phyloP scores from a whole-genome alignment of 30 jellyfish, hydroid and myxozoan genomes.

The Turritopsis rubra region DNA sequence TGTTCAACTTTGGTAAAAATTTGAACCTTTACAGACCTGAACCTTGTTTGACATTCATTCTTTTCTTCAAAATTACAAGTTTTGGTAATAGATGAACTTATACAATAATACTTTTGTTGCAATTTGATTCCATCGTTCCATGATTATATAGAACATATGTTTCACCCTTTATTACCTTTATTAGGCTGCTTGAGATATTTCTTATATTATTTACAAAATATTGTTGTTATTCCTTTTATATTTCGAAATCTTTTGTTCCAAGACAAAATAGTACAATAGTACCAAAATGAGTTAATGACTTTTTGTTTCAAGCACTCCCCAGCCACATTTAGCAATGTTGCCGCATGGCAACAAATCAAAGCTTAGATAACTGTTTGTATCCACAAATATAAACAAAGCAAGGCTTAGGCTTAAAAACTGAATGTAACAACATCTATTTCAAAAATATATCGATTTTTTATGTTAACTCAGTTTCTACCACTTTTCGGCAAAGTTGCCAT shows the following conservation, averaged over 20 bases:
- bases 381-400: background rate
- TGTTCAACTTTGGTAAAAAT: background rate
- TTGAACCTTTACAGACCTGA: background rate
- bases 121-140: too few species aligned
- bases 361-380: background rate
- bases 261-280: too few species aligned
- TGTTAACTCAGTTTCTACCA: background rate
- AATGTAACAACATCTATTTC: background rate
- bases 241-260: too few species aligned
- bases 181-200: too few species aligned
- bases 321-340: background rate
- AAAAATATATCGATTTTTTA: too few species aligned
- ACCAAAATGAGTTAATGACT: too few species aligned
- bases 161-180: background rate
- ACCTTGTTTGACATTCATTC: background rate
- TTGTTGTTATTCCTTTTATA: too few species aligned
- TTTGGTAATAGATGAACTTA: accelerated
- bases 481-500: conserved; percentile 16
- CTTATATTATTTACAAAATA: too few species aligned
- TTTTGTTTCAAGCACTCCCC: background rate
- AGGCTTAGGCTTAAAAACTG: background rate
- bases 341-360: background rate
- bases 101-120: background rate
- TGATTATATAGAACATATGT: too few species aligned
- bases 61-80: background rate